phyloP scores from a whole-genome alignment of 2,888 invertebrate genomes.

The Parnassius mnemosyne region DNA sequence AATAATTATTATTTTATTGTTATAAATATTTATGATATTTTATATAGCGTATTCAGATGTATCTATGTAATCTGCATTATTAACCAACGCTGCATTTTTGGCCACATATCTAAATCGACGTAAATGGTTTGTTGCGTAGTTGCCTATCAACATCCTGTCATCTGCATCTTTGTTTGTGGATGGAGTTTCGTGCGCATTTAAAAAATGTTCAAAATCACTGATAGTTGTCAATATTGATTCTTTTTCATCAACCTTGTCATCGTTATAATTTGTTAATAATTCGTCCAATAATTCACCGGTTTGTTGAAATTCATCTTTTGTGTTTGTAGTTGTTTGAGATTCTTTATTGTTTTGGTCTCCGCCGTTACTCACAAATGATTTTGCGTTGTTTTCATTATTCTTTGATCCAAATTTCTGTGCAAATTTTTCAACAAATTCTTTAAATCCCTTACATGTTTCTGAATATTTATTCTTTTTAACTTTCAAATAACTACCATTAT shows the following conservation, averaged over 20 bases:
- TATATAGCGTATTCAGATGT: slow-evolving; percentile 24
- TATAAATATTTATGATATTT: not conserved
- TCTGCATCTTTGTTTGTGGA: not conserved
- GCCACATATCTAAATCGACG: slow-evolving; percentile 52
- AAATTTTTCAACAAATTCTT: slow-evolving; percentile 59
- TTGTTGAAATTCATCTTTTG: slow-evolving; percentile 28
- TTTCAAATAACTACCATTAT: slow-evolving; percentile 38
- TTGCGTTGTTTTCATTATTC: slow-evolving; percentile 42
- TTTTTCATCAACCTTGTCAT: slow-evolving; percentile 1
- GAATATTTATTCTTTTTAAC: slow-evolving; percentile 32
- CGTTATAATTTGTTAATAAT: slow-evolving; percentile 5
- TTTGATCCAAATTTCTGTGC: slow-evolving; percentile 57
- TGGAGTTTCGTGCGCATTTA: slow-evolving; percentile 18
- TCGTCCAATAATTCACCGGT: slow-evolving; percentile 16
- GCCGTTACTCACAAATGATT: slow-evolving; percentile 46
- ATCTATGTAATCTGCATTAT: slow-evolving; percentile 49
- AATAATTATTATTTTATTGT: no score
- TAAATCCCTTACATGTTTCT: slow-evolving; percentile 36
- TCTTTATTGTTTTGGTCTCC: slow-evolving; percentile 52
- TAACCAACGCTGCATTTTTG: slow-evolving; percentile 46
- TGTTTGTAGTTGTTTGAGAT: slow-evolving; percentile 35
- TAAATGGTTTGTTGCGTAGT: slow-evolving; percentile 41
- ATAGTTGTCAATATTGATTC: slow-evolving; percentile 13
- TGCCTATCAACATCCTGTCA: slow-evolving; percentile 4
- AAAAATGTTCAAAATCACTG: slow-evolving; percentile 20